Conservation (phyloP, 2,797 vertebrate species). For the Alauda arvensis region DNA sequence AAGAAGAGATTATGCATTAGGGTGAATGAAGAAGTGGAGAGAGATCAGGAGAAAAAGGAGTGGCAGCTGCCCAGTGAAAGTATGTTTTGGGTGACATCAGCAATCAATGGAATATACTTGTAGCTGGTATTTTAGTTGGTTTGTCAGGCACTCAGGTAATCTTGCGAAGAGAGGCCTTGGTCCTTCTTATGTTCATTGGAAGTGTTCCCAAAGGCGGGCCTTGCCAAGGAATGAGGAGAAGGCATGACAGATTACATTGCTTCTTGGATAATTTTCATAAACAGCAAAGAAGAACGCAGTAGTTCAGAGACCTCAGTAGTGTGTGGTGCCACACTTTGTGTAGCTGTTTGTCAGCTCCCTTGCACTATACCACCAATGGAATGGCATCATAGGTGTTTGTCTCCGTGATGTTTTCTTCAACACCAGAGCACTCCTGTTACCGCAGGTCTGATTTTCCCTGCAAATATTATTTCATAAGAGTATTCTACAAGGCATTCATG, state of each 20-base stretch:
- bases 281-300: background rate
- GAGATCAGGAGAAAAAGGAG: background rate
- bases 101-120: background rate
- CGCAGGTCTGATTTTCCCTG: background rate
- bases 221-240: background rate
- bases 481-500: background rate
- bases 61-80: background rate
- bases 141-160: background rate
- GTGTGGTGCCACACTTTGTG: background rate
- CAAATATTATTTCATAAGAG: background rate
- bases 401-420: background rate
- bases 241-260: background rate
- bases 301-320: background rate
- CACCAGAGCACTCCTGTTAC: background rate
- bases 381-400: background rate
- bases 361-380: background rate
- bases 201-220: accelerated
- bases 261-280: background rate
- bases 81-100: background rate
- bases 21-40: background rate
- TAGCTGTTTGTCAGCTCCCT: background rate
- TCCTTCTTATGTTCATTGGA: accelerated
- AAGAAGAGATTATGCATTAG: background rate
- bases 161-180: accelerated
- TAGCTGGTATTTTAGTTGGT: background rate